Base-by-base conservation (phyloP, 2,113 vertebrate species). In the Ailurus styani region DNA sequence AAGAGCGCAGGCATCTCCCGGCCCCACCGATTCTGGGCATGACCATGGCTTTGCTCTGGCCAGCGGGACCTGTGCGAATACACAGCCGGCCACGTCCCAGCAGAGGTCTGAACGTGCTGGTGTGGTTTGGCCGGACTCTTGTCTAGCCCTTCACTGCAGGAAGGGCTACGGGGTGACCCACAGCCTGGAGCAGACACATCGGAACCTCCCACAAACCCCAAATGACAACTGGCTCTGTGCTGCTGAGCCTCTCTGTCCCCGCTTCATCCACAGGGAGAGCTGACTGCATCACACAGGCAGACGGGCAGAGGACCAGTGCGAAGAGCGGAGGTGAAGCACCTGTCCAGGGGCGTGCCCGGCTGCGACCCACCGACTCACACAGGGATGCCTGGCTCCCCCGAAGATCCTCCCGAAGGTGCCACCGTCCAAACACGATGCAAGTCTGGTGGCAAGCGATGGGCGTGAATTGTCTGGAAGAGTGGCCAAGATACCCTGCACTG, bases 21-120 rank as follows among this genome's bases (percentile, higher is more conserved):
- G 3, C 18, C 2, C 57, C 2, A 1, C 4, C 4, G 11, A 40
- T 47, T 31, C 66, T 11, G 23, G 21, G 34, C 31, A 40, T 7
- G 4, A 29, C 54, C 2, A 0, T 50, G 42, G 54, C 34, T n/a
- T 27, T 21, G 40, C 34, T 77, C 77, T 40, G 37, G 13, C 77
- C 2, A 3, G 13, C 2, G 12, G 27, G 47, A 7, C 40, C 0
- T 5, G 5, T 79, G 85, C 1, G 13, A 40, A 29, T 10, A 11
- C 1, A 5, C 25, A 29, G 18, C 31, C 2, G 2, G 0, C 29
- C 1, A 0, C 10, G 1, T 29, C 21, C 54, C n/a, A 11, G 1
- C 1, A 17, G 45, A 29, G n/a, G 25, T 37, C 34, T 7, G 54
- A 29, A 50, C 5, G 3, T 10, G 9, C 31, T 3, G 25, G 20